Evolutionary conservation across 1,140 invertebrate genomes (phyloP).

Genomic region (Bombus sibiricus): DNA sequence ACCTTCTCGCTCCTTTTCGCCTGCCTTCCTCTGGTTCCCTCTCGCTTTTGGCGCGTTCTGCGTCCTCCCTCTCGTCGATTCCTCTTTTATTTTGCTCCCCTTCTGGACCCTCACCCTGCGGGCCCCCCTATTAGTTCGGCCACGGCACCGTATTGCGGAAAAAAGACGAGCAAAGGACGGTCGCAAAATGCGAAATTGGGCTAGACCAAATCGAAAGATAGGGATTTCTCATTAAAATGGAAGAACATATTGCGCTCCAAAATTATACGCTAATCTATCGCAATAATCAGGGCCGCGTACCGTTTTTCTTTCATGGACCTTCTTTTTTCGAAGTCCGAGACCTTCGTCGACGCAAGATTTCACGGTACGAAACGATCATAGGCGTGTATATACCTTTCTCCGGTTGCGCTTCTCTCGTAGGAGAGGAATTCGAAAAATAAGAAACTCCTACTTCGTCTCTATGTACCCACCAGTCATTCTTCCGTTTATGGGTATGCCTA

Average conservation of each 20-base stretch:
- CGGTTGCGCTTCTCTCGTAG: no score
- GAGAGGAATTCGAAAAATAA: conserved; percentile 12
- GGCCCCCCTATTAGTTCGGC: conserved; percentile 67
- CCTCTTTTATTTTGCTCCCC: conserved; percentile 58
- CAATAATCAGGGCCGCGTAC: background rate
- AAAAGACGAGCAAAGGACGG: conserved; percentile 31
- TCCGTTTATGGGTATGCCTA: conserved; percentile 17
- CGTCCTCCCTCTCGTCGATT: conserved; percentile 33
- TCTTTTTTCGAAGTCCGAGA: no score
- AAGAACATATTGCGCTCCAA: conserved; percentile 24
- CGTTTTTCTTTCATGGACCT: no score
- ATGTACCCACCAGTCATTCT: background rate
- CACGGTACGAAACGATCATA: no score
- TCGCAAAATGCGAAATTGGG: conserved; percentile 67
- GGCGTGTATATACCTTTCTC: background rate
- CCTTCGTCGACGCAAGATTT: conserved; percentile 14
- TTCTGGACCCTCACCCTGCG: conserved; percentile 48
- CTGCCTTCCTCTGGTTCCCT: conserved; percentile 40
- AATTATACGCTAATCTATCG: conserved; percentile 24
- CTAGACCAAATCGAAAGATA: conserved; percentile 61
- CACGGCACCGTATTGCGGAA: conserved; percentile 61
- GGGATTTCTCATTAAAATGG: conserved; percentile 63
- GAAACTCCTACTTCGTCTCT: background rate
- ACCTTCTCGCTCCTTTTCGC: conserved; percentile 55
- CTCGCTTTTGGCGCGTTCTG: conserved; percentile 53